Evolutionary conservation across 2,797 vertebrate species (phyloP).

Genomic region (Phataginus tetradactyla): DNA sequence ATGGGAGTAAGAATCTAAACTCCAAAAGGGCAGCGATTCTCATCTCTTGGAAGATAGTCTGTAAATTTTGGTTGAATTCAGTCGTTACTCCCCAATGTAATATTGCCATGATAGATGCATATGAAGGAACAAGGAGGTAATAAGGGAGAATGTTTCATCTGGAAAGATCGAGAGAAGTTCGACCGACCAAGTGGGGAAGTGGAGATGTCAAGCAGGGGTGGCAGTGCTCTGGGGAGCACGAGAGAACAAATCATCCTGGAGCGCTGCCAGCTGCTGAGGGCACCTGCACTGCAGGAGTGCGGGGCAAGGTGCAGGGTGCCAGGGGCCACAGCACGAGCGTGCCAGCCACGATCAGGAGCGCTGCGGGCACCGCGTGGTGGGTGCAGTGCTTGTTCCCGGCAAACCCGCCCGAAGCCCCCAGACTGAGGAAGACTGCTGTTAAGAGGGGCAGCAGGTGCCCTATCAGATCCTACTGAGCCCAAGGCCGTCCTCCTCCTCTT

Average conservation of each 20-base stretch:
- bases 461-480: not conserved
- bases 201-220: not conserved
- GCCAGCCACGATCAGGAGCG: not conserved
- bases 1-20: not conserved
- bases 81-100: not conserved
- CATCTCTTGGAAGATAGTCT: not conserved
- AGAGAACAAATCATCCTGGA: not conserved
- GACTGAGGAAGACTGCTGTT: not conserved
- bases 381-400: not conserved
- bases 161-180: not conserved
- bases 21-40: not conserved
- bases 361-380: not conserved
- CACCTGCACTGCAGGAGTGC: not conserved
- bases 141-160: not conserved
- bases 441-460: not conserved
- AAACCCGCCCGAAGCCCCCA: not conserved
- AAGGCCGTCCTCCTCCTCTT: not conserved
- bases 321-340: not conserved
- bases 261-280: not conserved
- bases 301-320: not conserved
- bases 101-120: not conserved
- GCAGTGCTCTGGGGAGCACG: not conserved
- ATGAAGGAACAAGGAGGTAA: not conserved
- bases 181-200: not conserved
- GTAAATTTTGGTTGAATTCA: not conserved